Conservation (phyloP, 2,113 vertebrate species). For the Dendropsophus ebraccatus region DNA sequence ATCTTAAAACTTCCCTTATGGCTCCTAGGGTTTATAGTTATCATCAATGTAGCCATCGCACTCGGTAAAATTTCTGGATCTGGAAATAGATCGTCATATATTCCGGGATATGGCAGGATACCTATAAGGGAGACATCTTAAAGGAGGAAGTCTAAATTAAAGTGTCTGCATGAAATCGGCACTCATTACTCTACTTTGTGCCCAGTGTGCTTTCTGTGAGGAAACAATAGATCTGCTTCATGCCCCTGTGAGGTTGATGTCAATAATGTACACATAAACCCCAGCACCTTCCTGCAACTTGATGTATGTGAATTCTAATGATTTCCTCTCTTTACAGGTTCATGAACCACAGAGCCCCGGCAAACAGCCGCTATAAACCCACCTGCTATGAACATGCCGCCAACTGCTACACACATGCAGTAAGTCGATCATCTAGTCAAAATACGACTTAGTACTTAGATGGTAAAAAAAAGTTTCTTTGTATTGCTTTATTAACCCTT, state of each 20-base stretch:
- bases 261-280: not conserved
- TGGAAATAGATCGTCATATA: too few species aligned
- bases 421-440: conserved; percentile 68
- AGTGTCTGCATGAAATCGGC: too few species aligned
- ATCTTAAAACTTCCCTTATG: not conserved
- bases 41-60: not conserved
- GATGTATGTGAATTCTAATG: not conserved
- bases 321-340: conserved; percentile 79
- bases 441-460: too few species aligned
- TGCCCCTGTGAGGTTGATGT: not conserved
- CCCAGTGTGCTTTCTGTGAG: too few species aligned
- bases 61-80: too few species aligned
- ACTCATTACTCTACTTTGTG: too few species aligned
- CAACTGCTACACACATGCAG: conserved; percentile 98
- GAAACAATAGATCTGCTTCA: too few species aligned
- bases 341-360: conserved; percentile 94
- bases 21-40: not conserved
- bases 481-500: too few species aligned
- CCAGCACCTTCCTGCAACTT: not conserved
- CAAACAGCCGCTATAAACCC: conserved; percentile 96
- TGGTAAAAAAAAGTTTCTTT: too few species aligned
- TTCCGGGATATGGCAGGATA: too few species aligned
- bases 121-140: too few species aligned
- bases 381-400: conserved; percentile 97
- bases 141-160: too few species aligned